These are phyloP conservation scores for Eupsilia transversa DNA, from an alignment of 2,888 invertebrate species.

Conservation along the genomic window DNA sequence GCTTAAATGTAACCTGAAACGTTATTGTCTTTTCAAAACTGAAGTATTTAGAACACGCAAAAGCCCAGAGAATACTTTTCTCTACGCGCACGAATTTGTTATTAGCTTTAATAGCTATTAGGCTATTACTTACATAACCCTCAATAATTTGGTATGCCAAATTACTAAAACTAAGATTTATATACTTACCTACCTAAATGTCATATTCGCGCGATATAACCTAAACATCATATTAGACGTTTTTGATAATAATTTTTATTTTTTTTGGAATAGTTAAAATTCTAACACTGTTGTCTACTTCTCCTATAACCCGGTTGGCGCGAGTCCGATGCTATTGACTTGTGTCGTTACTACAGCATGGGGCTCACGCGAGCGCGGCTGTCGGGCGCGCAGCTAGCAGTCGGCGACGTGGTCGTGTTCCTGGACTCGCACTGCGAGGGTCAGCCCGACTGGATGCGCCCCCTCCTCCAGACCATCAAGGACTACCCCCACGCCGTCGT, in stretches of 20 bases:
- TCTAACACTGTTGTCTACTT: background rate
- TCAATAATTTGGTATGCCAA: background rate
- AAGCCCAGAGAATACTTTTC: background rate
- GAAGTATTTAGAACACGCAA: background rate
- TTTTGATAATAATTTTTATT: background rate
- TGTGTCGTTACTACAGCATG: slow-evolving; percentile 63
- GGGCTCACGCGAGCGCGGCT: slow-evolving; percentile 94
- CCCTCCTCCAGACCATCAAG: slow-evolving; percentile 93
- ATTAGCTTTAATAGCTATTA: background rate
- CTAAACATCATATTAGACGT: background rate
- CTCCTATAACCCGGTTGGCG: background rate
- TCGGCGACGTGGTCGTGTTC: slow-evolving; percentile 95
- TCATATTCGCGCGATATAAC: background rate
- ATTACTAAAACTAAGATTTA: background rate
- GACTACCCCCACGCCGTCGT: slow-evolving; percentile 95
- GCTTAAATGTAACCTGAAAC: background rate
- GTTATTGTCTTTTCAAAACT: background rate
- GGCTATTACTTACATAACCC: background rate
- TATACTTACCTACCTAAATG: background rate
- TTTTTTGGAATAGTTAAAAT: background rate
- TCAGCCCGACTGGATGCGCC: slow-evolving; percentile 96
- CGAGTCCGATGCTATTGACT: slow-evolving; percentile 26
- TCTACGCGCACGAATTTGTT: background rate
- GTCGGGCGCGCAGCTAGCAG: slow-evolving; percentile 95
- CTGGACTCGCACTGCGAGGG: slow-evolving; percentile 98